phyloP scores from a whole-genome alignment of 2,797 vertebrate genomes.

The Craterocephalus amniculus region DNA sequence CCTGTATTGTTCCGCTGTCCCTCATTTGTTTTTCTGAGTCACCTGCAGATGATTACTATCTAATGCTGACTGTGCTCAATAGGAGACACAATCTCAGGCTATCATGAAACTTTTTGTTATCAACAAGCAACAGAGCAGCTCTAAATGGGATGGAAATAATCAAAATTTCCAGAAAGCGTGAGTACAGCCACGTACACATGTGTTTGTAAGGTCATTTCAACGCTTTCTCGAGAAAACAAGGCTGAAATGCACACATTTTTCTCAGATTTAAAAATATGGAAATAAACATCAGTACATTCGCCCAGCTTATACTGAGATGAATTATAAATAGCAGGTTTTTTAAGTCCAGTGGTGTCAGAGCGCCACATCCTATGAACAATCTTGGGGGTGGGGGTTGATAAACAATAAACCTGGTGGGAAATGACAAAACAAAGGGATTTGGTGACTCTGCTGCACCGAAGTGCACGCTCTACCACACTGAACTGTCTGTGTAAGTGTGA shows the following conservation, averaged over 20 bases:
- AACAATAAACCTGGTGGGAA: conserved; percentile 2
- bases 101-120: conserved; percentile 33
- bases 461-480: neutral
- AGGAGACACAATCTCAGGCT: conserved; percentile 8
- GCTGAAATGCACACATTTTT: neutral
- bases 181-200: neutral
- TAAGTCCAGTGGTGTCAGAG: neutral
- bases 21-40: conserved; percentile 37
- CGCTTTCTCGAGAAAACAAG: too few species aligned
- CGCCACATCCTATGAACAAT: neutral
- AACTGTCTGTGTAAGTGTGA: conserved; percentile 31
- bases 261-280: conserved; percentile 1
- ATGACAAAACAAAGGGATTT: conserved; percentile 2
- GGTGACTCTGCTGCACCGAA: neutral
- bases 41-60: conserved; percentile 34
- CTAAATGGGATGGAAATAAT: conserved; percentile 5
- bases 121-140: neutral
- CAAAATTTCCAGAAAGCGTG: neutral
- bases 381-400: neutral
- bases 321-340: conserved; percentile 9
- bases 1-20: conserved; percentile 11
- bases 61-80: conserved; percentile 25
- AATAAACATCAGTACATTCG: neutral
- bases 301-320: neutral
- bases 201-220: neutral